Evolutionary conservation across 1,140 invertebrate species (phyloP).

Genomic region (Prorops nasuta): DNA sequence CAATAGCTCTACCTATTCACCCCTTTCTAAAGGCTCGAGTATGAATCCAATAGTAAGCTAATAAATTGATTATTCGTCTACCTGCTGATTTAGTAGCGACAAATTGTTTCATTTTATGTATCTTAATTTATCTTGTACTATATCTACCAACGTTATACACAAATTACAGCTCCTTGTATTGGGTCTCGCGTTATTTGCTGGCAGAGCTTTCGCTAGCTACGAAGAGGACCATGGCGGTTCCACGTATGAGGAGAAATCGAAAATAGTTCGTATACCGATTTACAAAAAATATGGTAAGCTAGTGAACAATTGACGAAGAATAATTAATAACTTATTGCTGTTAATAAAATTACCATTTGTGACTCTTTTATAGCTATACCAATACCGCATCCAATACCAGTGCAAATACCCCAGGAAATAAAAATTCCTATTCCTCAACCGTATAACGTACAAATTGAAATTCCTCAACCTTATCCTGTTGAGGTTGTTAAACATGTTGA

Average conservation of each 20-base stretch:
- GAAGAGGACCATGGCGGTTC: constrained; percentile 32
- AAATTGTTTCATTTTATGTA: too few species aligned
- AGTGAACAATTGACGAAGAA: background rate
- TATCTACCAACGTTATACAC: too few species aligned
- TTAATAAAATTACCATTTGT: constrained; percentile 3
- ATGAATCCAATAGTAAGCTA: constrained; percentile 45
- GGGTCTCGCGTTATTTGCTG: constrained; percentile 18
- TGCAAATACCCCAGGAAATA: constrained; percentile 72
- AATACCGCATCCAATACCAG: constrained; percentile 71
- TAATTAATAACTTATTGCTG: background rate
- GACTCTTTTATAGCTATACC: constrained; percentile 61
- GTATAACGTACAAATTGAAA: constrained; percentile 69
- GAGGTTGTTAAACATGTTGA: constrained; percentile 70
- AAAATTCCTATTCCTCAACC: constrained; percentile 73
- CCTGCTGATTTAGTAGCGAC: too few species aligned
- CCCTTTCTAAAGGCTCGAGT: constrained; percentile 15
- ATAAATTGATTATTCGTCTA: too few species aligned
- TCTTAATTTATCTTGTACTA: too few species aligned
- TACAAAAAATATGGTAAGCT: constrained; percentile 66
- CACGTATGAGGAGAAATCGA: constrained; percentile 55
- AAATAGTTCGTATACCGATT: constrained; percentile 69
- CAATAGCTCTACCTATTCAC: constrained; percentile 11
- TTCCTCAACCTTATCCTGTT: constrained; percentile 72
- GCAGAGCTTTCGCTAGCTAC: constrained; percentile 25
- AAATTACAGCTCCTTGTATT: constrained; percentile 38